phyloP scores from a whole-genome alignment of 2,888 invertebrate genomes.

The Heliothis peltigera region DNA sequence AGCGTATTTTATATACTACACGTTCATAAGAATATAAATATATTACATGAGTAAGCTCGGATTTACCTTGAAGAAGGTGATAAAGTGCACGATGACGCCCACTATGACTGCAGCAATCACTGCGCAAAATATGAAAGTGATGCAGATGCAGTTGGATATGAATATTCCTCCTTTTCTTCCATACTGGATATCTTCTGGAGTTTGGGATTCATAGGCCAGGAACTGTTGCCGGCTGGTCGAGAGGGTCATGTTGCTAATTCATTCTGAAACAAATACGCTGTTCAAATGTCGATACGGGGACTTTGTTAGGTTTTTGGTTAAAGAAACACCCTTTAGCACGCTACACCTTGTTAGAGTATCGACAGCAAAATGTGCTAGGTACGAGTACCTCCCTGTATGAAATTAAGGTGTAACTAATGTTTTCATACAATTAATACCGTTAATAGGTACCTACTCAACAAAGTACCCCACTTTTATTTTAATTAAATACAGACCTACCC shows the following conservation, averaged over 20 bases:
- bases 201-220: constrained; percentile 88
- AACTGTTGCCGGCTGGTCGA: constrained; percentile 91
- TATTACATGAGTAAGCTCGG: constrained; percentile 31
- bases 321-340: constrained; percentile 21
- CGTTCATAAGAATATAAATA: constrained; percentile 14
- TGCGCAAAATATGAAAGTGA: constrained; percentile 79
- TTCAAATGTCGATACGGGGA: constrained; percentile 19
- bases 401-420: constrained; percentile 12
- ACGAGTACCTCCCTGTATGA: too few relatives aligned
- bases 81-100: constrained; percentile 84
- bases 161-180: constrained; percentile 91
- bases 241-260: constrained; percentile 79
- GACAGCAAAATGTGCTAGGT: constrained; percentile 30
- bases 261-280: constrained; percentile 72
- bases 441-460: not conserved
- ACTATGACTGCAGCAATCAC: constrained; percentile 78
- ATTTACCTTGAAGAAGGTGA: constrained; percentile 83
- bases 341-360: constrained; percentile 14
- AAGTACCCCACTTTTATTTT: constrained; percentile 35
- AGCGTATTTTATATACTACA: constrained; percentile 18
- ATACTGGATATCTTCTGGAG: constrained; percentile 89
- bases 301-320: constrained; percentile 33
- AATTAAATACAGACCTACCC: constrained; percentile 22
- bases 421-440: constrained; percentile 34
- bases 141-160: constrained; percentile 90